Conservation (phyloP, 2,797 vertebrate genomes). For the Ispidina lecontei region DNA sequence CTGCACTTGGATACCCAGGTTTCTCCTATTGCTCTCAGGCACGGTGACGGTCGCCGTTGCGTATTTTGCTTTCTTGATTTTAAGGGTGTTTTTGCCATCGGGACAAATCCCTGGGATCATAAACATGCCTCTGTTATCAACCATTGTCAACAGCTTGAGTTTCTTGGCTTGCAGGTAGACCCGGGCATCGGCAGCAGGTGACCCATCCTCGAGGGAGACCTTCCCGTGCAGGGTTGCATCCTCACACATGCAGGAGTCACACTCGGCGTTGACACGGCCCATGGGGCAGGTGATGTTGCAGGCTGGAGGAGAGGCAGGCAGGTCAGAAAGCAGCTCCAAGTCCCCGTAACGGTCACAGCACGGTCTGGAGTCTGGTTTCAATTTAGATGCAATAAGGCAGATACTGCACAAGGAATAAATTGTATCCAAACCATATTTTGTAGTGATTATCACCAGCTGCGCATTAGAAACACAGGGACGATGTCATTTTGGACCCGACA, state of each 20-base stretch:
- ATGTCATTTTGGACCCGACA: slow-evolving; percentile 4
- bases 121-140: slow-evolving; percentile 89
- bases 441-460: slow-evolving; percentile 34
- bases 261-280: slow-evolving; percentile 89
- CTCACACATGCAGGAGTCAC: slow-evolving; percentile 90
- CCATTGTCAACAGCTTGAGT: slow-evolving; percentile 85
- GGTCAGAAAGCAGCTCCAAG: background rate
- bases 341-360: background rate
- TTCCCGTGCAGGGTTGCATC: slow-evolving; percentile 86
- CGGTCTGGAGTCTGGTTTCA: fast-evolving
- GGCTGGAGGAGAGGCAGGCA: slow-evolving; percentile 66
- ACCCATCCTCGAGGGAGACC: slow-evolving; percentile 87
- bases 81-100: slow-evolving; percentile 87
- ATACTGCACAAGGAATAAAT: background rate
- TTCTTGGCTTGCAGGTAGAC: slow-evolving; percentile 78
- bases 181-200: slow-evolving; percentile 78
- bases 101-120: slow-evolving; percentile 90
- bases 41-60: slow-evolving; percentile 71
- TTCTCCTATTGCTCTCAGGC: slow-evolving; percentile 74
- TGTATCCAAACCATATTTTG: slow-evolving; percentile 22
- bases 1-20: slow-evolving; percentile 85
- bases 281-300: slow-evolving; percentile 87
- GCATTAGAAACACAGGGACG: background rate
- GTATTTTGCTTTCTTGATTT: slow-evolving; percentile 87
- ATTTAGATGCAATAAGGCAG: slow-evolving; percentile 43